Evolutionary conservation across 1,140 invertebrate genomes (phyloP), one percentile per base, ranked within the genome.

Genomic region (Olivierus martensii): DNA sequence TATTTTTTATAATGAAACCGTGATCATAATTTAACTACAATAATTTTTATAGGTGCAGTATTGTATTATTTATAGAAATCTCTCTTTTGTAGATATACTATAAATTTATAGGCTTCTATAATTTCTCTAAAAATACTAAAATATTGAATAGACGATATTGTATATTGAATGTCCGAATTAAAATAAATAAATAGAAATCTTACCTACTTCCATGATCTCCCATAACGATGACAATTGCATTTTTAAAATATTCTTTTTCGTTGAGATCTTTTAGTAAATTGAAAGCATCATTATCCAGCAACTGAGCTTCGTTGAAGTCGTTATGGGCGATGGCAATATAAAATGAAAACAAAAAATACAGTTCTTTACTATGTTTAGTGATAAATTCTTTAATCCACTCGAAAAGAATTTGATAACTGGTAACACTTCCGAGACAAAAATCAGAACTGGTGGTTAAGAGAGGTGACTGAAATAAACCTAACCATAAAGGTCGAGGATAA

Each of bases 401-500:
- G 21, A 56, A 44, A 10, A 52, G 49, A 10, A 59, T 18, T 0
- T 37, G 21, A 11, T 44, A 19, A 39, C 57, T 50, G 3, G 52
- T 34, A 12, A 36, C n/a, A 28, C 21, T 36, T 14, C 62, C 62
- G 35, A 65, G 61, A 42, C 67, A 68, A 2, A 62, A 45, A 15
- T 49, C 51, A 9, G 34, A 36, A n/a, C 52, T 59, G 4, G 46
- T 54, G 11, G 52, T 34, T 12, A 49, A 48, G 5, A 48, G 43
- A 22, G 59, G 51, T 11, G 52, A 51, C 15, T 43, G 10, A 1
- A 61, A 45, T 6, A 56, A 35, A 9, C 56, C 55, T 5, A 57
- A 14, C 11, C 49, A 50, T 36, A 73, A 61, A 2, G 71, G 67
- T 12, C 73, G 50, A 28, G 70, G 55, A 53, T 73, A 76, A 52